Evolutionary conservation across 2,113 vertebrate species (phyloP).

Genomic region (Castor canadensis): DNA sequence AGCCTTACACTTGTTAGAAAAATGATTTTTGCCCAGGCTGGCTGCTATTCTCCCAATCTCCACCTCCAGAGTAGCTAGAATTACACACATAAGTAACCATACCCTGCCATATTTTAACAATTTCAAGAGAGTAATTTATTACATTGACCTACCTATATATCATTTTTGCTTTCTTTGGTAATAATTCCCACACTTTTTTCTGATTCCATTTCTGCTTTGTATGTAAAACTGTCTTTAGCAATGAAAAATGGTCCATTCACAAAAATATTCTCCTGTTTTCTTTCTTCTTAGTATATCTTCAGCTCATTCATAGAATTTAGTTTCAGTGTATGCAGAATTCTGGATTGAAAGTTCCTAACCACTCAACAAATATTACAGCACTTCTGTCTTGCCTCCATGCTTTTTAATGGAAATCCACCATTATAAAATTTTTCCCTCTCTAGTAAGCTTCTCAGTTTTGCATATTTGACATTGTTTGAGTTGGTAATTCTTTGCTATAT

Average conservation of each 20-base stretch:
- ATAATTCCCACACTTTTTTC: neutral
- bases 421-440: neutral
- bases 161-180: neutral
- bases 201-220: neutral
- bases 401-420: neutral
- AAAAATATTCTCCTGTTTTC: neutral
- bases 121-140: neutral
- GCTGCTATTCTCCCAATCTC: no score
- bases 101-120: no score
- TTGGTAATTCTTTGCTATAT: neutral
- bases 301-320: neutral
- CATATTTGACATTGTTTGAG: neutral
- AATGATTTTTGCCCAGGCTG: no score
- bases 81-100: no score
- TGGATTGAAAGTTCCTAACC: neutral
- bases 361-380: neutral
- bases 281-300: neutral
- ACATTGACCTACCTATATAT: neutral
- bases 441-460: neutral
- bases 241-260: neutral
- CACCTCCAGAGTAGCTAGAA: no score
- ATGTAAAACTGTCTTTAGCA: neutral
- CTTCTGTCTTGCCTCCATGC: neutral
- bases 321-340: neutral
- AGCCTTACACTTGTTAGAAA: no score